Conservation (phyloP, 2,113 vertebrate species). For the Tachuris rubrigastra region DNA sequence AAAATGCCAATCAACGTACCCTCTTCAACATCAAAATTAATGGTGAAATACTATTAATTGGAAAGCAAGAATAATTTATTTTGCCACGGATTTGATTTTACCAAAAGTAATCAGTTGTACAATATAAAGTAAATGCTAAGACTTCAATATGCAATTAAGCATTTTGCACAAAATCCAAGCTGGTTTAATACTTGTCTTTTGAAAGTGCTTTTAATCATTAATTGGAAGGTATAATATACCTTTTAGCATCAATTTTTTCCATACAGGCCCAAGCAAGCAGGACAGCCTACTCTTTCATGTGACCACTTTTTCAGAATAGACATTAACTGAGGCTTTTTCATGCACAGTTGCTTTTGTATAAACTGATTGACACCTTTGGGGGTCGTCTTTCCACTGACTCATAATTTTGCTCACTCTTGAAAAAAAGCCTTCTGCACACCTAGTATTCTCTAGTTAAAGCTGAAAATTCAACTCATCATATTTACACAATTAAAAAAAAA, state of each 20-base stretch:
- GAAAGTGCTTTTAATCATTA: background rate
- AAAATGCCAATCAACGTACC: background rate
- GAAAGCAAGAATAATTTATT: background rate
- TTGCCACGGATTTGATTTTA: background rate
- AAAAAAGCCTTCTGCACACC: slow-evolving; percentile 74
- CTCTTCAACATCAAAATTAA: background rate
- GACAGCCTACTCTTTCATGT: background rate
- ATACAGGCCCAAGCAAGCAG: background rate
- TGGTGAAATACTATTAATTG: background rate
- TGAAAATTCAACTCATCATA: slow-evolving; percentile 86
- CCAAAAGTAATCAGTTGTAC: background rate
- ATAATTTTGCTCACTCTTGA: slow-evolving; percentile 82
- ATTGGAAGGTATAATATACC: background rate
- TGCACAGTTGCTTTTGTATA: slow-evolving; percentile 88
- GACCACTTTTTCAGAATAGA: background rate
- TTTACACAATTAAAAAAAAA: slow-evolving; percentile 92
- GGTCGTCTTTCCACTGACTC: slow-evolving; percentile 80
- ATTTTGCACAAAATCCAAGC: background rate
- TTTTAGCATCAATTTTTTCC: background rate
- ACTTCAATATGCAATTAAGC: background rate
- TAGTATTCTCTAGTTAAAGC: slow-evolving; percentile 80
- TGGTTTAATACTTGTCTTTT: background rate
- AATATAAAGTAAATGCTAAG: background rate
- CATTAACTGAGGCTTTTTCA: slow-evolving; percentile 85
- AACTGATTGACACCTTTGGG: slow-evolving; percentile 91